Percentiles rank a stretch among this genome's conserved stretches.
phyloP scores from a whole-genome alignment of 53 echinoderm and acorn worm species.

The Astropecten irregularis region DNA sequence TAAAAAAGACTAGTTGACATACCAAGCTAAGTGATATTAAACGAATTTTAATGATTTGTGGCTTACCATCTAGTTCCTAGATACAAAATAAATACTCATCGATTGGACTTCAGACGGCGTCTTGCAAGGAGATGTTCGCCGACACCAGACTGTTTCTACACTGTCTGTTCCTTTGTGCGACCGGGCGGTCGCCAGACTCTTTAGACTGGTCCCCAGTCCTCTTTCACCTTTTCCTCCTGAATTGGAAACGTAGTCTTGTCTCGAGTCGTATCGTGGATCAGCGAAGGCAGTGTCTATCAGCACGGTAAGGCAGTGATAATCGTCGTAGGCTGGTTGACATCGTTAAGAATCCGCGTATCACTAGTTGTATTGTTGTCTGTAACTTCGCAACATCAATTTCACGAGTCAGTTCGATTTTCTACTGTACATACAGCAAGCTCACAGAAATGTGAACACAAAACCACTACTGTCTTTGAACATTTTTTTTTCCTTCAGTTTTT shows the following conservation, averaged over 20 bases:
- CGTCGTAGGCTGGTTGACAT: too few species aligned
- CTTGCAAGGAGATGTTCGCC: too few species aligned
- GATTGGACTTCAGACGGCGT: not conserved
- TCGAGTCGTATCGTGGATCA: not conserved
- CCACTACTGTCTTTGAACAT: not conserved
- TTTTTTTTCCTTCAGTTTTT: not conserved
- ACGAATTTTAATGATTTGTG: conserved; percentile 1
- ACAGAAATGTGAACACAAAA: not conserved
- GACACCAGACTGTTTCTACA: too few species aligned
- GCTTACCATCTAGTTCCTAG: too few species aligned
- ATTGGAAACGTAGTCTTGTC: not conserved
- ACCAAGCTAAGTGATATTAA: not conserved
- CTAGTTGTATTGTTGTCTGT: too few species aligned
- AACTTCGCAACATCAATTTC: too few species aligned
- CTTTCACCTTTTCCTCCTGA: not conserved
- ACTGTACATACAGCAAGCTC: not conserved
- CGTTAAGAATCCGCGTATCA: too few species aligned
- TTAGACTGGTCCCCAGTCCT: not conserved
- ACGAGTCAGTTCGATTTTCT: not conserved
- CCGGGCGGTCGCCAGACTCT: not conserved
- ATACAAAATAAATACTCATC: conserved; percentile 20
- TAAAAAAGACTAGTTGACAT: not conserved
- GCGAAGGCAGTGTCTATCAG: not conserved
- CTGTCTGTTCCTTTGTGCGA: too few species aligned
- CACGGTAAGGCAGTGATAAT: not conserved